These are phyloP conservation scores for Rhegmatorhina hoffmannsi DNA, from an alignment of 2,113 vertebrate species.

Conservation along the genomic window DNA sequence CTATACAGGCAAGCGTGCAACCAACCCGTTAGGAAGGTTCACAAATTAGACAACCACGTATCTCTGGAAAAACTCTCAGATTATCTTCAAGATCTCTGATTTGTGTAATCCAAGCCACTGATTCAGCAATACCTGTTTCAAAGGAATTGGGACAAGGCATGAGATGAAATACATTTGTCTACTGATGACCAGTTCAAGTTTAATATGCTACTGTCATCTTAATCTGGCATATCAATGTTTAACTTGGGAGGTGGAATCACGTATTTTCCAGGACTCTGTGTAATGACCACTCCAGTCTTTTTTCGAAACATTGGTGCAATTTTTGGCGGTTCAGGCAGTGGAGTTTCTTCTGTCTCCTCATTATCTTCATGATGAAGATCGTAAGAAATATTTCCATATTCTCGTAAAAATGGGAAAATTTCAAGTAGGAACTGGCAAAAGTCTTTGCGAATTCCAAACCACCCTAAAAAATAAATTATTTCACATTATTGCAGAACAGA, in stretches of 20 bases:
- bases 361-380: slow-evolving; percentile 94
- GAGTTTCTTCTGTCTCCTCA: slow-evolving; percentile 87
- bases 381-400: slow-evolving; percentile 97
- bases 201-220: slow-evolving; percentile 31
- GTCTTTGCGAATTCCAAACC: slow-evolving; percentile 98
- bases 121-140: slow-evolving; percentile 47
- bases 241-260: slow-evolving; percentile 94
- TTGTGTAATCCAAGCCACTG: slow-evolving; percentile 26
- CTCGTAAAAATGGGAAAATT: slow-evolving; percentile 94
- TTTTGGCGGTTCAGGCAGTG: slow-evolving; percentile 90
- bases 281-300: slow-evolving; percentile 96
- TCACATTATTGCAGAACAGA: background rate
- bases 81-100: slow-evolving; percentile 37
- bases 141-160: slow-evolving; percentile 64
- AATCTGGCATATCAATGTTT: slow-evolving; percentile 97
- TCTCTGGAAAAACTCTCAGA: slow-evolving; percentile 20
- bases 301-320: slow-evolving; percentile 96
- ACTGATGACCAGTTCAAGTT: slow-evolving; percentile 44
- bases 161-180: slow-evolving; percentile 67
- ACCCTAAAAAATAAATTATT: slow-evolving; percentile 79
- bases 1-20: slow-evolving; percentile 74
- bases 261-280: slow-evolving; percentile 96
- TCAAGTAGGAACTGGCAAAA: slow-evolving; percentile 98
- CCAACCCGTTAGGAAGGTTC: slow-evolving; percentile 55
- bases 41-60: background rate